Percentiles rank a stretch among this genome's conserved stretches.
Evolutionary conservation across 2,113 vertebrate species (phyloP).

Genomic region (Lagopus leucura): DNA sequence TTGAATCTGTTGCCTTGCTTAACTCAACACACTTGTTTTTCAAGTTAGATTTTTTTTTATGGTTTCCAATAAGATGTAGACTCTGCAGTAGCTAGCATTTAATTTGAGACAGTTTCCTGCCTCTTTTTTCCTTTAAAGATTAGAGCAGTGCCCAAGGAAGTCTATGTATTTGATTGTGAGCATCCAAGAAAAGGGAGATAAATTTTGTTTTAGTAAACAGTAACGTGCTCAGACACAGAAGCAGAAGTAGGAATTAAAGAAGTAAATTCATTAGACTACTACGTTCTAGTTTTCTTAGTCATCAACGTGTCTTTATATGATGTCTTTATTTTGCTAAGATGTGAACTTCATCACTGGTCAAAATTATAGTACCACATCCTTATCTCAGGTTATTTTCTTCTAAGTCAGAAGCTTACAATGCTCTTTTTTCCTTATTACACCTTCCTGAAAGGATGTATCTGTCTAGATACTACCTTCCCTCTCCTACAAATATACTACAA

Average conservation of each 20-base stretch:
- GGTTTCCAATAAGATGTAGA: not conserved
- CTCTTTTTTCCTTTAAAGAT: not conserved
- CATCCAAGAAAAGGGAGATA: not conserved
- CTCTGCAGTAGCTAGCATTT: not conserved
- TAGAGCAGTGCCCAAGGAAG: constrained; percentile 30
- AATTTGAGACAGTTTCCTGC: not conserved
- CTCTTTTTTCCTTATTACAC: not conserved
- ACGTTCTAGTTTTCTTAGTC: not conserved
- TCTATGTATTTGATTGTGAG: constrained; percentile 6
- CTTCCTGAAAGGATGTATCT: not conserved
- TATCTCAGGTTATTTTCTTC: not conserved
- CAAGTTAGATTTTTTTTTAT: not conserved
- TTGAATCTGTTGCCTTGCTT: not conserved
- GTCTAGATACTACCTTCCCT: not conserved
- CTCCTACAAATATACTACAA: not conserved
- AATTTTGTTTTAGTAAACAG: constrained; percentile 57
- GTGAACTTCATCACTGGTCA: not conserved
- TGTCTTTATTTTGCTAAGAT: not conserved
- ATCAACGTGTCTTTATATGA: not conserved
- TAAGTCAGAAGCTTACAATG: not conserved
- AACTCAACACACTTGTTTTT: not conserved
- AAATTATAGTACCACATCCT: not conserved
- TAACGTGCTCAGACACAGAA: constrained; percentile 46
- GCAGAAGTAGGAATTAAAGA: not conserved
- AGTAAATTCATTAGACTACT: not conserved